Evolutionary conservation across 1,140 invertebrate genomes (phyloP), one percentile per base, ranked within the genome.

Genomic region (Potamilus streckersoni): DNA sequence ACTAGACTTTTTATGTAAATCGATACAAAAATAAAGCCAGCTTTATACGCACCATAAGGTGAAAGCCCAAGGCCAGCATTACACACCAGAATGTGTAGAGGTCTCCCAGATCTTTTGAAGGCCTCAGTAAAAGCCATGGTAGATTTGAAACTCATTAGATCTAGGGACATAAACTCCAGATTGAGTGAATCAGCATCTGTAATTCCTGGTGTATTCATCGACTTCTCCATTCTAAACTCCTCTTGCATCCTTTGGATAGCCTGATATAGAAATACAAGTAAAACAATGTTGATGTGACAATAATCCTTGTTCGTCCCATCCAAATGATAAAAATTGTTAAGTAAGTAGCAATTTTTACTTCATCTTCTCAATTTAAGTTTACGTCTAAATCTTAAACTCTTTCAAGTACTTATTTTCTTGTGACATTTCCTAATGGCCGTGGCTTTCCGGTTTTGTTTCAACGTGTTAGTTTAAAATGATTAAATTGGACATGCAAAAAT

Each of bases 181-280:
- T 72, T 64, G 6, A 80, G 62, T 58, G 74, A 70, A 23, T 64
- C 72, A 15, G 57, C 69, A 19, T 69, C 62, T 31, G 61, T 65
- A 16, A 71, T 20, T 49, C 69, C 72, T 38, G n/a, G 15, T n/a
- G 38, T 73, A 64, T 72, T 71, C 27, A 57, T 81, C n/a, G 61
- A 68, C 57, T 71, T 67, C 27, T 69, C 71, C 16, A 79, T 69
- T 58, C 69, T 67, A 38, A 72, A 80, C 57, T 80, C 79, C 27
- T 69, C 65, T 14, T 80, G 64, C 69, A 80, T 80, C 15, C 64
- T 60, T 55, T 65, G 62, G n/a, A 80, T 78, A 20, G 79, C 79
- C 79, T 80, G 63, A 12, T 20, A 66, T 38, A 23, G 20, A n/a
- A 15, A 61, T 60, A 69, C 56, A 55, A 19, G 13, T 3, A 17